These are phyloP conservation scores for Morone chrysops DNA, from an alignment of 2,113 vertebrate genomes.

Conservation along the genomic window DNA sequence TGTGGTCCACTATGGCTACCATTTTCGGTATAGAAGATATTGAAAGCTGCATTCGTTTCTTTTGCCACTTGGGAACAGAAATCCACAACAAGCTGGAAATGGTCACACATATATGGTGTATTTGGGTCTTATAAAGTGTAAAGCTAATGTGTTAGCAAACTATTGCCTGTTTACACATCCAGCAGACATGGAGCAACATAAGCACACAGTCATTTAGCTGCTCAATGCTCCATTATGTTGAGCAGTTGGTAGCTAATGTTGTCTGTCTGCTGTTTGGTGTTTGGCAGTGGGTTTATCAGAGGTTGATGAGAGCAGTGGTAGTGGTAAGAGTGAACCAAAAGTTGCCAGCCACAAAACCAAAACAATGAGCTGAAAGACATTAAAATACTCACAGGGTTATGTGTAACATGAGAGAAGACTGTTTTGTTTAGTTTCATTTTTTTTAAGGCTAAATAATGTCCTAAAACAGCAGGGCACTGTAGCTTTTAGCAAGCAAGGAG, in stretches of 20 bases:
- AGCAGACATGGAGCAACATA: background rate
- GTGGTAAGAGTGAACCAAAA: background rate
- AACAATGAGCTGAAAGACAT: background rate
- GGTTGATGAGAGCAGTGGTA: background rate
- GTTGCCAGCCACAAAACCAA: no score
- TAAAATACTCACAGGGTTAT: background rate
- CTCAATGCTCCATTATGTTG: background rate
- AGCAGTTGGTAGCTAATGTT: background rate
- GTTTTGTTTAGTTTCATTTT: no score
- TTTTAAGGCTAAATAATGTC: no score
- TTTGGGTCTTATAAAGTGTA: background rate
- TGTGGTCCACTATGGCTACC: background rate
- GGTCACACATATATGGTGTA: background rate
- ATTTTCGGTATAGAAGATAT: background rate
- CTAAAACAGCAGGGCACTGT: no score
- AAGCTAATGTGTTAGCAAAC: background rate
- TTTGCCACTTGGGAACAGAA: background rate
- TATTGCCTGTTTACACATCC: background rate
- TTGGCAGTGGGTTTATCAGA: background rate
- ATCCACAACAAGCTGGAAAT: background rate
- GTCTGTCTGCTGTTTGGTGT: no score
- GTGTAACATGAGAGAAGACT: background rate
- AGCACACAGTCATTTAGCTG: background rate
- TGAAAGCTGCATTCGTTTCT: no score
- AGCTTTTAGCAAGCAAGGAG: background rate